Percentiles rank a stretch among this genome's conserved stretches.
Conservation (phyloP, 2,888 invertebrate species). For the Cheilosia soror region DNA sequence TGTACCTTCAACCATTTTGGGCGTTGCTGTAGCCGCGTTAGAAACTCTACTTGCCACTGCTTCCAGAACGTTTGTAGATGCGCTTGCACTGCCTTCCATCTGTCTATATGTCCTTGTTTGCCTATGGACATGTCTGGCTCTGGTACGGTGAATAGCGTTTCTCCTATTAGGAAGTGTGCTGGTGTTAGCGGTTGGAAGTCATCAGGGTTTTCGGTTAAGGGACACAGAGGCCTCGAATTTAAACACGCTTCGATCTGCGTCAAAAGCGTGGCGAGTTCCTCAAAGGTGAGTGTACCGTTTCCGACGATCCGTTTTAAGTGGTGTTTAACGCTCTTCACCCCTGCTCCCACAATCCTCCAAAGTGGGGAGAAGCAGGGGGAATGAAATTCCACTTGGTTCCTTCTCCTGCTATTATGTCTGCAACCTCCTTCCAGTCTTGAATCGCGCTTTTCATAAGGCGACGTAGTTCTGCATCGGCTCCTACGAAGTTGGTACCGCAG, state of each 20-base stretch:
- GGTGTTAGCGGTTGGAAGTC: too few relatives aligned
- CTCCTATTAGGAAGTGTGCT: too few relatives aligned
- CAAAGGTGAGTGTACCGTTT: too few relatives aligned
- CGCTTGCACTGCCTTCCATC: slow-evolving; percentile 15
- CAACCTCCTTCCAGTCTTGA: slow-evolving; percentile 7
- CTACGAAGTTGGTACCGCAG: slow-evolving; percentile 39
- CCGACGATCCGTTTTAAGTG: too few relatives aligned
- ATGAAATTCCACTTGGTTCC: slow-evolving; percentile 33
- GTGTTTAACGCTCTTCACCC: too few relatives aligned
- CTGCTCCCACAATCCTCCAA: neutral
- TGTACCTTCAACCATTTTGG: slow-evolving; percentile 11
- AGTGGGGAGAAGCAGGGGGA: slow-evolving; percentile 61
- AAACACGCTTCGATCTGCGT: too few relatives aligned
- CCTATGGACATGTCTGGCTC: slow-evolving; percentile 1
- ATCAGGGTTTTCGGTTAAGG: too few relatives aligned
- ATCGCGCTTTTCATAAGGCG: neutral
- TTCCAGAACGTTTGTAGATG: slow-evolving; percentile 4
- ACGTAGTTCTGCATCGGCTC: slow-evolving; percentile 17
- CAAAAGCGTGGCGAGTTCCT: too few relatives aligned
- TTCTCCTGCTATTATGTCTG: neutral
- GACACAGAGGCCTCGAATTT: too few relatives aligned
- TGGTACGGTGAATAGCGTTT: too few relatives aligned
- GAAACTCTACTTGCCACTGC: slow-evolving; percentile 12
- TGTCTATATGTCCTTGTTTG: slow-evolving; percentile 12
- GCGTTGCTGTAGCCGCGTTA: slow-evolving; percentile 14